Base-by-base conservation (phyloP, 64 coral and sea anemone genomes). In the Catalaphyllia jardinei region DNA sequence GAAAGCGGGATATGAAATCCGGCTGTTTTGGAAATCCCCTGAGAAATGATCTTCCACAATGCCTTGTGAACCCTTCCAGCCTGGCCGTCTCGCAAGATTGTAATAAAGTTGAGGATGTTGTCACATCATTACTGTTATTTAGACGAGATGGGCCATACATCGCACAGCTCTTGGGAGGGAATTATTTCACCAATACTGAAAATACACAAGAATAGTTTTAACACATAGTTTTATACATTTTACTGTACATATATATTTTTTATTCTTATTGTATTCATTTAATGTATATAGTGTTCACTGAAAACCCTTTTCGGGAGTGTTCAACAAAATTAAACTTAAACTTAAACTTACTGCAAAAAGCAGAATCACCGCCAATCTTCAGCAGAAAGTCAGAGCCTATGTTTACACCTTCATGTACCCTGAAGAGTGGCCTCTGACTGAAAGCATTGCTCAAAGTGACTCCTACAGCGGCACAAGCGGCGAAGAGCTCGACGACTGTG, bases 111-210 rank as follows among this genome's bases (percentile, higher is more conserved):
- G 51, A 77, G 27, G 17, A 76, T 88, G 73, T 62, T 75, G 73
- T 57, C 14, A 77, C 27, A 24, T 76, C 33, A 3, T 35, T 35
- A 35, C 3, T 27, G 73, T 46, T 88, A 61, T 65, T 88, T 88
- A 76, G 72, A 77, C 55, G 73, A 76, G 86, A 88, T 77, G 73
- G 22, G 54, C 52, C 86, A 88, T n/a, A 55, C 73, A 75, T 77
- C 18, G 73, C 29, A 75, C 54, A 83, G 50, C 80, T 29, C 19
- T 83, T 84, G 49, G 15, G 31, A 88, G 51, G 52, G 29, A 77
- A 75, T 39, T 65, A 88, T 88, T 88, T 77, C 13, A 87, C 12
- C 86, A 73, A 87, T 38, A 51, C 39, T 49, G n/a, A n/a, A n/a
- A n/a, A n/a, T n/a, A n/a, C n/a, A n/a, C n/a, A n/a, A n/a, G n/a